phyloP scores from a whole-genome alignment of 2,888 invertebrate species.

The Drosophila anomalipes region DNA sequence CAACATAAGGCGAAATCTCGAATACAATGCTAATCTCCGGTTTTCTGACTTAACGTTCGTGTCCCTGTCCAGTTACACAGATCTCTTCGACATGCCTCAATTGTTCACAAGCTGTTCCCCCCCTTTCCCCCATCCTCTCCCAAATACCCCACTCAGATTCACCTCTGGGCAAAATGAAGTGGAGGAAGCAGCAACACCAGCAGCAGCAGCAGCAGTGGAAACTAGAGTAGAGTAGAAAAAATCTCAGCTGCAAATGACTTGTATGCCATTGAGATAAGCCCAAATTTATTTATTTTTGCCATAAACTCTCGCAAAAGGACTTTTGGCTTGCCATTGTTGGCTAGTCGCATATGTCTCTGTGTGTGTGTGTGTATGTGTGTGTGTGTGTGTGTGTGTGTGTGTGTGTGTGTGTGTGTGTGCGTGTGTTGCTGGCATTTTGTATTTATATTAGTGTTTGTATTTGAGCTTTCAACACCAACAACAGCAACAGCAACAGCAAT shows the following conservation, averaged over 20 bases:
- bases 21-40: constrained; percentile 43
- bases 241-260: constrained; percentile 81
- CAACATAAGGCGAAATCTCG: constrained; percentile 10
- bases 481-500: constrained; percentile 49
- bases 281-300: constrained; percentile 81
- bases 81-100: constrained; percentile 60
- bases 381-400: constrained; percentile 27
- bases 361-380: constrained; percentile 17
- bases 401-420: constrained; percentile 19
- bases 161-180: constrained; percentile 26
- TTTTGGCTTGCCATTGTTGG: constrained; percentile 71
- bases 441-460: constrained; percentile 65
- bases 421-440: constrained; percentile 56
- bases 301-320: constrained; percentile 78
- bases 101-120: constrained; percentile 47
- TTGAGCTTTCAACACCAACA: constrained; percentile 70
- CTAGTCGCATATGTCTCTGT: constrained; percentile 17
- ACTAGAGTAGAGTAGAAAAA: constrained; percentile 49
- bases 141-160: constrained; percentile 4
- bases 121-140: no score
- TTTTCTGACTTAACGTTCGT: constrained; percentile 21
- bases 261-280: constrained; percentile 80
- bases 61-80: constrained; percentile 60
- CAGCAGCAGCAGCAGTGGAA: background rate
- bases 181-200: background rate